Conservation (phyloP, 2,888 invertebrate species). For the Netelia fuscicornis region DNA sequence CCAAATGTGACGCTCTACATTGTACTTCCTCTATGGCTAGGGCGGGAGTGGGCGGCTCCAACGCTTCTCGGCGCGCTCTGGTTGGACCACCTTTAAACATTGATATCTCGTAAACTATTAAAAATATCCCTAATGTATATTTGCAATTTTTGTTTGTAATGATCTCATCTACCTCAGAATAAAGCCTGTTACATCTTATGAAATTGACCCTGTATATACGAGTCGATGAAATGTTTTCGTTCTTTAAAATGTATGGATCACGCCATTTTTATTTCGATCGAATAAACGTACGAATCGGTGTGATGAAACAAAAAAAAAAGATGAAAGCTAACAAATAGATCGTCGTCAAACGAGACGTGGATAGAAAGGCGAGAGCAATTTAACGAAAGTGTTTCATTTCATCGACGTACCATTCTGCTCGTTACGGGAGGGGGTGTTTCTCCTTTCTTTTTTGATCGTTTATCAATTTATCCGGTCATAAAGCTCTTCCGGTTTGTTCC, state of each 20-base stretch:
- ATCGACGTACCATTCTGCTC: background rate
- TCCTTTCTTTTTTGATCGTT: background rate
- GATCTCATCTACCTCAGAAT: too few species aligned
- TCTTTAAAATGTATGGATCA: slow-evolving; percentile 10
- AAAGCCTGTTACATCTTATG: too few species aligned
- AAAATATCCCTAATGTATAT: too few species aligned
- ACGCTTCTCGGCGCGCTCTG: too few species aligned
- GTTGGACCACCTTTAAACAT: too few species aligned
- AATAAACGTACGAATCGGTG: background rate
- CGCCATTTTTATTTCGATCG: slow-evolving; percentile 3
- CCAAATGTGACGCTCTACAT: too few species aligned
- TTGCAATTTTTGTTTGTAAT: too few species aligned
- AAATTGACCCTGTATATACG: too few species aligned
- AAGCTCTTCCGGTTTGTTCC: background rate
- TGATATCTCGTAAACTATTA: too few species aligned
- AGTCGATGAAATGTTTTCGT: background rate
- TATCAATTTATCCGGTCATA: background rate
- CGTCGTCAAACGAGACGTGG: slow-evolving; percentile 2
- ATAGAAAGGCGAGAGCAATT: background rate
- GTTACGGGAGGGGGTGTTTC: background rate
- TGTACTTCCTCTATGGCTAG: too few species aligned
- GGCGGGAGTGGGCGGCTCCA: too few species aligned
- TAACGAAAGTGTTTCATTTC: background rate
- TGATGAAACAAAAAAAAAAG: background rate
- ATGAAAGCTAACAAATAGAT: slow-evolving; percentile 32